These are phyloP conservation scores for Geotrupes spiniger DNA, from an alignment of 2,888 invertebrate species.

Conservation along the genomic window DNA sequence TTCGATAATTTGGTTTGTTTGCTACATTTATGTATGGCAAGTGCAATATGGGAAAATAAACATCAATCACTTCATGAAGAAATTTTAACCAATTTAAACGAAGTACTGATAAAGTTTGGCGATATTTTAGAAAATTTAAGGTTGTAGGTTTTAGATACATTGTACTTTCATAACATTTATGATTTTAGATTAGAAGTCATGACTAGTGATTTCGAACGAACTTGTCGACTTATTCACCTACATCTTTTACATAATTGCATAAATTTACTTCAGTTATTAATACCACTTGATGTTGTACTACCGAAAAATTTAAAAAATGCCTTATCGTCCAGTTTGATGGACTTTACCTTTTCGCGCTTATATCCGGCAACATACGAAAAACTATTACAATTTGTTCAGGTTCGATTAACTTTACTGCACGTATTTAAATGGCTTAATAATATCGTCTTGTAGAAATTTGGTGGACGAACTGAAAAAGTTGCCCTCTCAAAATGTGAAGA, in stretches of 20 bases:
- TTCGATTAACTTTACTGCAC: conserved; percentile 34
- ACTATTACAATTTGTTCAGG: conserved; percentile 50
- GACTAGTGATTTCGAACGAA: conserved; percentile 37
- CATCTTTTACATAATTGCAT: conserved; percentile 48
- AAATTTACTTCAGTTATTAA: conserved; percentile 45
- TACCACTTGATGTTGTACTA: conserved; percentile 49
- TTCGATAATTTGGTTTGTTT: conserved; percentile 55
- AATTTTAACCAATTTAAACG: conserved; percentile 55
- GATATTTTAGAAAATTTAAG: conserved; percentile 57
- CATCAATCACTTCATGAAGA: conserved; percentile 51
- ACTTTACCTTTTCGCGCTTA: conserved; percentile 51
- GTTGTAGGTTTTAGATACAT: conserved; percentile 41
- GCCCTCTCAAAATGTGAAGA: conserved; percentile 48
- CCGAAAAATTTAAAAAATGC: conserved; percentile 51
- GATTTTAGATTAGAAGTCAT: conserved; percentile 41
- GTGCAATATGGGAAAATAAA: conserved; percentile 57
- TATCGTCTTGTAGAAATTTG: conserved; percentile 46
- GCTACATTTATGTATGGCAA: conserved; percentile 55
- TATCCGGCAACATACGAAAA: conserved; percentile 49
- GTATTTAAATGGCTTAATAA: not conserved
- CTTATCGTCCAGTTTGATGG: conserved; percentile 48
- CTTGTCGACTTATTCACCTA: conserved; percentile 49
- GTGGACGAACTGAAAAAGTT: conserved; percentile 42
- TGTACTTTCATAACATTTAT: conserved; percentile 2
- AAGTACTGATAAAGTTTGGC: conserved; percentile 58